Evolutionary conservation across 2,113 vertebrate genomes (phyloP).

Genomic region (Xyliphius kryptos): DNA sequence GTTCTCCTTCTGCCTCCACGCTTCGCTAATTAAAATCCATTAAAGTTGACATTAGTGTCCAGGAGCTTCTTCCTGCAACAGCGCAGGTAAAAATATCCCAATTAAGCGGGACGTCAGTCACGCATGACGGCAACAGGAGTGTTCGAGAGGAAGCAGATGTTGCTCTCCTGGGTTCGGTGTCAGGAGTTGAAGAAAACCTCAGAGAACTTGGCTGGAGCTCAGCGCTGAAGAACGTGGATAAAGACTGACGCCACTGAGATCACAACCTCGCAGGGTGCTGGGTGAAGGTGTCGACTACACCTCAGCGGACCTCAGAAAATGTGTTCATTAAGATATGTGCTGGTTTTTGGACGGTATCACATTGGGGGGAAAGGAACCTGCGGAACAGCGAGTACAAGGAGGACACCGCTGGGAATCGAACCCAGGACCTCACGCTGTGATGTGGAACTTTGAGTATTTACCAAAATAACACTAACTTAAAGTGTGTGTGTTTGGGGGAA

Average conservation of each 20-base stretch:
- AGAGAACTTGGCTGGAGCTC: neutral
- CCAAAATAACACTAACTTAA: neutral
- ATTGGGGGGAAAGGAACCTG: too few relatives aligned
- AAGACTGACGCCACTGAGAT: neutral
- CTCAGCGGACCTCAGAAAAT: too few relatives aligned
- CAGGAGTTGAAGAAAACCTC: neutral
- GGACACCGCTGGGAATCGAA: too few relatives aligned
- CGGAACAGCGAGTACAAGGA: neutral
- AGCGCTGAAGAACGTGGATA: slow-evolving; percentile 7
- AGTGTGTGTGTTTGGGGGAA: neutral
- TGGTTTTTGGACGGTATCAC: too few relatives aligned
- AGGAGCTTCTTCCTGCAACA: slow-evolving; percentile 46
- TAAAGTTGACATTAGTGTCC: slow-evolving; percentile 57
- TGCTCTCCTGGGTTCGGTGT: slow-evolving; percentile 24
- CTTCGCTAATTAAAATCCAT: slow-evolving; percentile 62
- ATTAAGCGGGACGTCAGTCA: slow-evolving; percentile 53
- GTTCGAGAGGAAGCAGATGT: slow-evolving; percentile 3
- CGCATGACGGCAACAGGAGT: slow-evolving; percentile 30
- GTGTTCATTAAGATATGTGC: too few relatives aligned
- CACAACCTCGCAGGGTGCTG: too few relatives aligned
- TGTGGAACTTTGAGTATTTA: slow-evolving; percentile 2
- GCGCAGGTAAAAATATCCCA: slow-evolving; percentile 55
- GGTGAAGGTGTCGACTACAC: too few relatives aligned
- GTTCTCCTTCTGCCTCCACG: slow-evolving; percentile 43
- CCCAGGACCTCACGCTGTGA: too few relatives aligned